phyloP scores from a whole-genome alignment of 1,140 invertebrate species.

The Samia ricini region DNA sequence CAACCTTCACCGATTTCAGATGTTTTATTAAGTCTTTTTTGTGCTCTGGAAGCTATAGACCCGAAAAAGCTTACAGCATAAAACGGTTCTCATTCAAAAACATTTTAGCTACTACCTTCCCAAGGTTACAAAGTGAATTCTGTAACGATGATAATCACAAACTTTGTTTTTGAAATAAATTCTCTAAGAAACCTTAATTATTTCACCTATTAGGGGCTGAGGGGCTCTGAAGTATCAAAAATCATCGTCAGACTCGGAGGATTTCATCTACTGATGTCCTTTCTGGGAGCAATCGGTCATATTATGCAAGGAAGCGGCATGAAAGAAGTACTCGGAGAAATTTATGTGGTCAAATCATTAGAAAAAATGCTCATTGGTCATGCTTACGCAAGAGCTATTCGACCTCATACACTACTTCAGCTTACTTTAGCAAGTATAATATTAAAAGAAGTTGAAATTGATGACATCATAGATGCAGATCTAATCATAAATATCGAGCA shows the following conservation, averaged over 20 bases:
- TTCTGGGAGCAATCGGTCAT: conserved; percentile 57
- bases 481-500: conserved; percentile 34
- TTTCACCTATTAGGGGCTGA: too few relatives aligned
- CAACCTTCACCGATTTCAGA: conserved; percentile 10
- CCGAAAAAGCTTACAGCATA: neutral
- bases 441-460: conserved; percentile 34
- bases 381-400: conserved; percentile 39
- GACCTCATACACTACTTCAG: conserved; percentile 53
- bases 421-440: conserved; percentile 42
- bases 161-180: conserved; percentile 7
- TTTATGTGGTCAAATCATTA: conserved; percentile 51
- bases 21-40: conserved; percentile 11
- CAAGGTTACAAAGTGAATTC: too few relatives aligned
- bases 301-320: conserved; percentile 63
- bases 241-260: conserved; percentile 51
- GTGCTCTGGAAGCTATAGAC: conserved; percentile 18
- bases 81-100: too few relatives aligned
- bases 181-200: conserved; percentile 14
- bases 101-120: too few relatives aligned
- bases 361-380: conserved; percentile 56
- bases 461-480: conserved; percentile 41
- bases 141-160: conserved; percentile 16
- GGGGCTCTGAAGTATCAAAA: conserved; percentile 42
- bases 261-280: conserved; percentile 63
- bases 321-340: conserved; percentile 40